Evolutionary conservation across 2,888 invertebrate genomes (phyloP).

Genomic region (Apotomis capreana): DNA sequence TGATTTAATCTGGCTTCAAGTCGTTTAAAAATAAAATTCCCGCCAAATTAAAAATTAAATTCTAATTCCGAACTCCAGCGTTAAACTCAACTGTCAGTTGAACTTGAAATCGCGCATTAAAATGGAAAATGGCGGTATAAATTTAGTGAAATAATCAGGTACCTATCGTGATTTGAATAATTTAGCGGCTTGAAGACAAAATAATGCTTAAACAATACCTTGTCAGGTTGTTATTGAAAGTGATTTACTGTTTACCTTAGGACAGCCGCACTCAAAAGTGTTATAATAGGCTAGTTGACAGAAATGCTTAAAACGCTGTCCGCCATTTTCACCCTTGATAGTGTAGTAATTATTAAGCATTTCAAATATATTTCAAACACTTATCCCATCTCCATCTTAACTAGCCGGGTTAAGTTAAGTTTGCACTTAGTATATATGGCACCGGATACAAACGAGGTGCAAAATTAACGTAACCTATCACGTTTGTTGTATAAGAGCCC

Average conservation of each 20-base stretch:
- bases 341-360: too few species aligned
- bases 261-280: conserved; percentile 48
- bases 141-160: conserved; percentile 8
- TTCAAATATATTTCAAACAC: too few species aligned
- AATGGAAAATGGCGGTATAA: conserved; percentile 12
- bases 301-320: too few species aligned
- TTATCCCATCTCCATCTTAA: too few species aligned
- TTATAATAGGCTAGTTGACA: background rate
- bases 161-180: conserved; percentile 30
- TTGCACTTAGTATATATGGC: too few species aligned
- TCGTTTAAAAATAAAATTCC: background rate
- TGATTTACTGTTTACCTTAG: conserved; percentile 46
- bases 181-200: conserved; percentile 51
- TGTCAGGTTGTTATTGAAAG: conserved; percentile 49
- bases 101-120: conserved; percentile 15
- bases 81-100: conserved; percentile 4
- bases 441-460: too few species aligned
- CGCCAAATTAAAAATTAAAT: background rate
- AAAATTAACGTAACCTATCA: too few species aligned
- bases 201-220: conserved; percentile 58
- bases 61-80: background rate
- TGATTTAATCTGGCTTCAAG: background rate
- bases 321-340: too few species aligned
- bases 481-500: too few species aligned
- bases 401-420: too few species aligned